These are phyloP conservation scores for Drosophila stalkeri DNA, from an alignment of 2,888 invertebrate genomes.

Conservation along the genomic window DNA sequence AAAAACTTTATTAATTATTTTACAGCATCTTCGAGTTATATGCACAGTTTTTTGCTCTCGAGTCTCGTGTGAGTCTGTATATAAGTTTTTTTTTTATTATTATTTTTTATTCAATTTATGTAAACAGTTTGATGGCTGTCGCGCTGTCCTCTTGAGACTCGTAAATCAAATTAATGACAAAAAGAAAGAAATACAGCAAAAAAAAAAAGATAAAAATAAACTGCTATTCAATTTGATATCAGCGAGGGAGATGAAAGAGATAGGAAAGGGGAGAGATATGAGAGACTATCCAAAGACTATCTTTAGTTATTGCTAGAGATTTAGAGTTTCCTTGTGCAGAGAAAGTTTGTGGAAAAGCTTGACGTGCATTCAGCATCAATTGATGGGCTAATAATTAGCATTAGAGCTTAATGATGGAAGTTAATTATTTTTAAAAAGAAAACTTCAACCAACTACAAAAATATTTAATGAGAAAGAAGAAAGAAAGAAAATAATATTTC, in stretches of 20 bases:
- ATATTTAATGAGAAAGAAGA: no score
- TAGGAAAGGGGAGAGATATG: not conserved
- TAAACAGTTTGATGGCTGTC: conserved; percentile 74
- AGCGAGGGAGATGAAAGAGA: not conserved
- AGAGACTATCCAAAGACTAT: not conserved
- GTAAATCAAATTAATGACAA: conserved; percentile 80
- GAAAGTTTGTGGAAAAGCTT: conserved; percentile 17
- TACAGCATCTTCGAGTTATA: conserved; percentile 68
- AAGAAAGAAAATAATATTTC: no score
- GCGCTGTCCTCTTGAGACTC: conserved; percentile 59
- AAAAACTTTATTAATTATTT: conserved; percentile 80
- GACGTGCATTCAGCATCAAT: not conserved
- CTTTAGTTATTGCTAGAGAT: not conserved
- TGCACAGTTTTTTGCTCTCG: conserved; percentile 37
- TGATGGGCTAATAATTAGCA: conserved; percentile 6
- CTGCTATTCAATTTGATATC: conserved; percentile 4
- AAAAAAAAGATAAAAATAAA: conserved; percentile 26
- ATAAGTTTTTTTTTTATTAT: conserved; percentile 7
- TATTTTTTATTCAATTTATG: conserved; percentile 78
- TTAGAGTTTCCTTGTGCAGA: conserved; percentile 8
- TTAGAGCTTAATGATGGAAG: not conserved
- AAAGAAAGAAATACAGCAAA: conserved; percentile 40
- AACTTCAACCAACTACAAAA: not conserved
- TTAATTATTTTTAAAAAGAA: not conserved
- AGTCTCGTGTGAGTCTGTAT: conserved; percentile 37